phyloP scores from a whole-genome alignment of 2,797 vertebrate genomes.

The Onychomys torridus region DNA sequence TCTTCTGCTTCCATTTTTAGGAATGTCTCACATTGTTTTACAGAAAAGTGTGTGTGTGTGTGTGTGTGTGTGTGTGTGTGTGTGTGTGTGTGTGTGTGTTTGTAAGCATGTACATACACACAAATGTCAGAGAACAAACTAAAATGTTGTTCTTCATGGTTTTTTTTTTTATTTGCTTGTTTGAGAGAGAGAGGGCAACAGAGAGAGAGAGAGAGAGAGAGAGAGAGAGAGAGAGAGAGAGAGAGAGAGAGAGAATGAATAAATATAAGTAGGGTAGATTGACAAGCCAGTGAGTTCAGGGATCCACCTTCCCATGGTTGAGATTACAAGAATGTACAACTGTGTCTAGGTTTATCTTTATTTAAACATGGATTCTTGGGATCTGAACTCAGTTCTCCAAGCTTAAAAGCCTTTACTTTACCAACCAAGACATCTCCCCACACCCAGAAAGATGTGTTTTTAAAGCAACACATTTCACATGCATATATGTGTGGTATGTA shows the following conservation, averaged over 20 bases:
- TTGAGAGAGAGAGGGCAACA: too few relatives aligned
- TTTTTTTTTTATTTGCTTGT: not conserved
- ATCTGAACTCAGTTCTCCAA: not conserved
- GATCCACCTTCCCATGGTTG: not conserved
- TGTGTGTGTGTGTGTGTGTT: not conserved
- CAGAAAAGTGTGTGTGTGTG: not conserved
- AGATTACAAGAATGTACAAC: not conserved
- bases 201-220: not conserved
- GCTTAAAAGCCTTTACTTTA: not conserved
- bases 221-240: not conserved
- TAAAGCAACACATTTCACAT: not conserved
- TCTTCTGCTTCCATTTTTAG: constrained; percentile 22
- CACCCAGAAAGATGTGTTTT: not conserved
- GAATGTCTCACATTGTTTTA: not conserved
- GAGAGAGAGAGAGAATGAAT: too few relatives aligned
- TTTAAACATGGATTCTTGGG: not conserved
- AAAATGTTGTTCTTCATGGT: not conserved
- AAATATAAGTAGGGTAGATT: not conserved
- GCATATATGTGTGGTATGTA: not conserved
- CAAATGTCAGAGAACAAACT: not conserved
- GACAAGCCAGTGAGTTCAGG: not conserved
- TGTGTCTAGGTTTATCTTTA: not conserved
- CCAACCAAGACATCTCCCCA: not conserved
- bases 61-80: not conserved
- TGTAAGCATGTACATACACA: not conserved